These are phyloP conservation scores for Nymphalis c-album DNA, from an alignment of 2,888 invertebrate species.

Conservation along the genomic window DNA sequence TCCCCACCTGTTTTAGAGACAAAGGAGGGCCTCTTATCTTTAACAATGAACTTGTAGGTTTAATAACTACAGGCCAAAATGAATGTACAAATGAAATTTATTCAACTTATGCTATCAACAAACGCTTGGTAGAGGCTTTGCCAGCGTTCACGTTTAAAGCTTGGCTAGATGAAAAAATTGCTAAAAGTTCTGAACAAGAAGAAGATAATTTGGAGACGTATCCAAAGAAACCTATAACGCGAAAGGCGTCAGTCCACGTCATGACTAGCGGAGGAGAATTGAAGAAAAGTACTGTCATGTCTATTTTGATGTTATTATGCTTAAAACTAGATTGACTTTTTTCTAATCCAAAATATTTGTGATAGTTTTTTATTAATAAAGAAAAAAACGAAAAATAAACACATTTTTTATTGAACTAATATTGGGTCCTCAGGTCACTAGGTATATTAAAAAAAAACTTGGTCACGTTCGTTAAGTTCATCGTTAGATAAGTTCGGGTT, in stretches of 20 bases:
- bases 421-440: too few species aligned
- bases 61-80: slow-evolving; percentile 58
- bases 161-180: slow-evolving; percentile 68
- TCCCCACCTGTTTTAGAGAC: slow-evolving; percentile 69
- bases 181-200: slow-evolving; percentile 58
- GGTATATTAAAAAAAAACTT: too few species aligned
- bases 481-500: too few species aligned
- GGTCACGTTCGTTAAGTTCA: too few species aligned
- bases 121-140: slow-evolving; percentile 58
- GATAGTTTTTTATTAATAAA: slow-evolving; percentile 1
- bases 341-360: not conserved
- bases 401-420: not conserved
- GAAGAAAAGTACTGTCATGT: slow-evolving; percentile 12
- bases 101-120: slow-evolving; percentile 60
- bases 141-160: slow-evolving; percentile 65
- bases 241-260: slow-evolving; percentile 42
- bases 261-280: slow-evolving; percentile 41
- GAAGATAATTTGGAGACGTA: slow-evolving; percentile 48
- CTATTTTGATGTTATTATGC: slow-evolving; percentile 17
- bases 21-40: slow-evolving; percentile 65
- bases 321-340: slow-evolving; percentile 8
- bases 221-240: slow-evolving; percentile 51
- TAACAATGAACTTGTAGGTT: slow-evolving; percentile 65
- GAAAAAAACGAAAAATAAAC: not conserved
- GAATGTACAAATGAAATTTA: slow-evolving; percentile 65